These are phyloP conservation scores for Rhaphigaster nebulosa DNA, from an alignment of 2,888 invertebrate genomes.

Conservation along the genomic window DNA sequence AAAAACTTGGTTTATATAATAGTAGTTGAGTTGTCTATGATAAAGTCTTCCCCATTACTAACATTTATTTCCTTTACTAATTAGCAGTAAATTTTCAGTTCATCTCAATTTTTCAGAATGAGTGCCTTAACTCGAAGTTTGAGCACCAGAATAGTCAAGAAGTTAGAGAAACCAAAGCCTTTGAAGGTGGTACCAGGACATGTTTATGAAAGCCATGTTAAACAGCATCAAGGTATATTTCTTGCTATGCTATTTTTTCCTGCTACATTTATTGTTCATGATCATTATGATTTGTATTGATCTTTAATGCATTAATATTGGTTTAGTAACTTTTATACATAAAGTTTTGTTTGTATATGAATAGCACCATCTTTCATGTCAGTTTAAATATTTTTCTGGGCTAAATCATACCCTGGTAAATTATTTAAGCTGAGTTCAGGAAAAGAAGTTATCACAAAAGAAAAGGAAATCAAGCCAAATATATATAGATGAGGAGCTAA, in stretches of 20 bases:
- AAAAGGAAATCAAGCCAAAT: too few relatives aligned
- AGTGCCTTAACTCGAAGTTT: slow-evolving; percentile 59
- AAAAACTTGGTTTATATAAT: too few relatives aligned
- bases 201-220: slow-evolving; percentile 65
- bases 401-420: too few relatives aligned
- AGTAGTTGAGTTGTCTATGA: too few relatives aligned
- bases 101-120: slow-evolving; percentile 48
- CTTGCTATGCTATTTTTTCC: background rate
- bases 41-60: background rate
- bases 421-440: too few relatives aligned
- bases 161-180: slow-evolving; percentile 82
- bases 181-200: slow-evolving; percentile 70
- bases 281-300: background rate
- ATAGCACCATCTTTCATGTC: too few relatives aligned
- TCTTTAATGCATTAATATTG: background rate
- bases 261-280: background rate
- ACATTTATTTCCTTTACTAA: background rate
- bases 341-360: too few relatives aligned
- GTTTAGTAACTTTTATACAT: background rate
- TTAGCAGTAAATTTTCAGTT: background rate
- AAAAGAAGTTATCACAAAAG: too few relatives aligned
- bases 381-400: too few relatives aligned
- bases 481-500: too few relatives aligned
- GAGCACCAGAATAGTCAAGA: slow-evolving; percentile 69
- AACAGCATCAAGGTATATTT: slow-evolving; percentile 54